phyloP scores from a whole-genome alignment of 1,140 invertebrate genomes.

The Laupala kohalensis region DNA sequence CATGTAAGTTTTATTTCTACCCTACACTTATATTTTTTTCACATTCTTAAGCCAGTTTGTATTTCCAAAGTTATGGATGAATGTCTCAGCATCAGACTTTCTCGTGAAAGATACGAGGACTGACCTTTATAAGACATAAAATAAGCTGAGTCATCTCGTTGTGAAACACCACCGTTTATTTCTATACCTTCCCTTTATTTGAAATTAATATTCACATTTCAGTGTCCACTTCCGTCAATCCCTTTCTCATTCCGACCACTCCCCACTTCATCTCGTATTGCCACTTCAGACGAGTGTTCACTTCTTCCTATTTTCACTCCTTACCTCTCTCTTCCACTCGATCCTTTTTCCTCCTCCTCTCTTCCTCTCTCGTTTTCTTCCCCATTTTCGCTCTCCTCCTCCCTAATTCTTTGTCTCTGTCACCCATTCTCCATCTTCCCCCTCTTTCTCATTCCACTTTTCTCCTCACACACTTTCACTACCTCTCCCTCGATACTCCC shows the following conservation, averaged over 20 bases:
- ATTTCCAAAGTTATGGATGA: too few relatives aligned
- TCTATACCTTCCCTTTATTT: neutral
- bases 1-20: too few relatives aligned
- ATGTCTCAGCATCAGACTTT: too few relatives aligned
- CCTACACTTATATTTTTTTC: too few relatives aligned
- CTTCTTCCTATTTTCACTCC: neutral
- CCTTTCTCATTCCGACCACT: neutral
- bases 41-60: too few relatives aligned
- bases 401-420: neutral
- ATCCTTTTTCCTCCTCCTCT: neutral
- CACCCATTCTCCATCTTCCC: neutral
- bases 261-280: neutral
- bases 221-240: neutral
- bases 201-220: neutral
- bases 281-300: too few relatives aligned
- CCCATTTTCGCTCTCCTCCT: neutral
- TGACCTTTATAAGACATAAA: too few relatives aligned
- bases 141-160: too few relatives aligned
- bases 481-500: neutral
- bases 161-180: too few relatives aligned
- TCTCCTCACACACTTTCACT: neutral
- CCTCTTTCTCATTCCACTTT: neutral
- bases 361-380: neutral
- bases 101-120: too few relatives aligned
- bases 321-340: neutral